Conservation (phyloP, 2,797 vertebrate genomes). For the Carapus acus region DNA sequence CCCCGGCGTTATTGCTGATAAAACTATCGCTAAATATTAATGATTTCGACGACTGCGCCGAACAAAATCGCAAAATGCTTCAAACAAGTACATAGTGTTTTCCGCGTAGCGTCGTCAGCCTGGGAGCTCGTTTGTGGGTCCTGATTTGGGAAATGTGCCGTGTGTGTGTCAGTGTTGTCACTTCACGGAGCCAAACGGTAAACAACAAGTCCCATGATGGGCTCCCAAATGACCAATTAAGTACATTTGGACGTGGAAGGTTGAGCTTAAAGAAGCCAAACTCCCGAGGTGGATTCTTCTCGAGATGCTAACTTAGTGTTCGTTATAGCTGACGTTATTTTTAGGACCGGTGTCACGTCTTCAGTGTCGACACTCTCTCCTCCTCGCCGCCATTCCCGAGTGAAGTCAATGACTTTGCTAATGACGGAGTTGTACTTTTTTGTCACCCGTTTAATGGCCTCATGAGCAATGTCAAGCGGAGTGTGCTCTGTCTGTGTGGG, state of each 20-base stretch:
- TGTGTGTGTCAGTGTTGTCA: constrained; percentile 53
- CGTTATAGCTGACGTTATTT: constrained; percentile 10
- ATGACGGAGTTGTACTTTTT: neutral
- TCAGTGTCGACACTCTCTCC: neutral
- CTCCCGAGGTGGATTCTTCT: constrained; percentile 32
- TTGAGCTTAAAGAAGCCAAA: constrained; percentile 43
- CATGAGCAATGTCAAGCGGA: constrained; percentile 34
- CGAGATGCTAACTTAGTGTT: constrained; percentile 5
- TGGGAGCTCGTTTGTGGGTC: constrained; percentile 44
- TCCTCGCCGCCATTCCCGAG: neutral
- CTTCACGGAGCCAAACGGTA: constrained; percentile 59
- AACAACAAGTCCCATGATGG: constrained; percentile 55
- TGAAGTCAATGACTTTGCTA: neutral
- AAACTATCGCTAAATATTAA: constrained; percentile 25
- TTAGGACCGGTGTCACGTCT: neutral
- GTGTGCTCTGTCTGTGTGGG: constrained; percentile 21
- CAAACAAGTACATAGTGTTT: constrained; percentile 48
- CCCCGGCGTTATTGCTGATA: constrained; percentile 18
- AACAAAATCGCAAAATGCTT: constrained; percentile 48
- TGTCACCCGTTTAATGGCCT: neutral
- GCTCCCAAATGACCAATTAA: constrained; percentile 72
- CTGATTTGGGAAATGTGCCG: constrained; percentile 44
- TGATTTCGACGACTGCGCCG: constrained; percentile 44
- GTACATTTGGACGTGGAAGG: constrained; percentile 49
- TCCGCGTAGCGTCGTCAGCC: constrained; percentile 45